Evolutionary conservation across 2,797 vertebrate genomes (phyloP), one percentile per base, ranked within the genome.

Genomic region (Moxostoma hubbsi): DNA sequence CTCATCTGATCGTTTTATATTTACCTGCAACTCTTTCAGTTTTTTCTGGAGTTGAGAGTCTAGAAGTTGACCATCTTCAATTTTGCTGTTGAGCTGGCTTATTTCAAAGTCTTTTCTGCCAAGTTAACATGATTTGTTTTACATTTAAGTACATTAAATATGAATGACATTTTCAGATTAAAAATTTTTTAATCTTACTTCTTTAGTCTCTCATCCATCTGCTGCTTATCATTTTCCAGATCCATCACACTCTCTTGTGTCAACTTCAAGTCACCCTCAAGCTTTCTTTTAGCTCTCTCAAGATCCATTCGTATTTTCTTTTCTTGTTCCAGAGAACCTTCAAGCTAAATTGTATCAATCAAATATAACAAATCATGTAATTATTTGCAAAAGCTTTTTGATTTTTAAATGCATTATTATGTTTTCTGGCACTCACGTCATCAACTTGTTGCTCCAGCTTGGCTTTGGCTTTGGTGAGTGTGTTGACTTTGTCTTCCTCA

Each of bases 71-170:
- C 96, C 96, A 1, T 96, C 96, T 74, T 96, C 95, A 0, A 96
- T 94, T 81, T 87, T 93, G 2, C 91, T 83, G 18, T 88, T 95
- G 15, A 95, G 90, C 12, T 93, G 90, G 5, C 88, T 93, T 18
- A 95, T 85, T 85, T 96, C 96, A 86, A 96, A 96, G 61, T 96
- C 96, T 82, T 96, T 96, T 61, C 90, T 91, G 76, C 85, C 93
- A 93, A 79, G 0, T 10, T 11, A 66, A 58, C 55, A 49, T 16
- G 0, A 9, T 15, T 36, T 16, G 24, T 73, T 61, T 24, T 24
- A 24, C 24, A 24, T 24, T 24, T 18, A 18, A 24, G 24, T 24
- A 24, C 24, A 24, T 24, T 1, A 24, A 24, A 24, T 2, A 24
- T 18, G 18, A 18, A 18, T 24, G 24, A 24, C 24, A 24, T 3